Base-by-base conservation (phyloP, 2,888 invertebrate genomes). In the Neria commutata region DNA sequence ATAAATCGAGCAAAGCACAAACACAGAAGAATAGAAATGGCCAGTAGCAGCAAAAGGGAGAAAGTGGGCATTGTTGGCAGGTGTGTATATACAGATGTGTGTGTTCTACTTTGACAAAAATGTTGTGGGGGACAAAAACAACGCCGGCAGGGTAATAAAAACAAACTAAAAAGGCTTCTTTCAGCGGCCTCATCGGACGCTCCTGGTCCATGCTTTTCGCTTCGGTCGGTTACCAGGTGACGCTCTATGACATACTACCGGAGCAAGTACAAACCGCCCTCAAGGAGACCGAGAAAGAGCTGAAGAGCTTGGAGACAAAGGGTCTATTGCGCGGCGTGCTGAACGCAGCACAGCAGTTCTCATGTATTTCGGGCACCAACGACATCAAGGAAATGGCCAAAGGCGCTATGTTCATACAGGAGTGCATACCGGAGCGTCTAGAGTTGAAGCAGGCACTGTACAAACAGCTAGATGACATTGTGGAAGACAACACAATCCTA, bases 131-230 rank as follows among this genome's bases (percentile, higher is more conserved):
- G n/a, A 17, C 1, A 19, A 26, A 14, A 29, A 14, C 23, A 25
- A 33, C 29, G 45, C 25, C 26, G 3, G 14, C 6, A 11, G n/a
- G n/a, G n/a, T n/a, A n/a, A n/a, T n/a, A n/a, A n/a, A n/a, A n/a
- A n/a, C n/a, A n/a, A n/a, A n/a, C n/a, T n/a, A 33, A 50, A 1
- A 34, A 34, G 21, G 11, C 2, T 14, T 29, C 14, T 60, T 23
- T 1, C 21, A 98, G 97, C 80, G 98, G 98, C 2, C 84, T 98
- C 54, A 97, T 98, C 71, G 98, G 98, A 2, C 88, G 94, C 56
- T 96, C 96, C 71, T 98, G 96, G 95, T 92, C 97, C 0, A 97
- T 98, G 95, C 85, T 98, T 33, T 98, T 96, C 81, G 95, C 95
- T 0, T 89, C 93, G 8, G 93, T 90, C 4, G 97, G 96, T 10